Percentiles rank a stretch among this genome's conserved stretches.
These are phyloP conservation scores for Calephelis virginiensis DNA, from an alignment of 1,140 invertebrate species.

Conservation along the genomic window DNA sequence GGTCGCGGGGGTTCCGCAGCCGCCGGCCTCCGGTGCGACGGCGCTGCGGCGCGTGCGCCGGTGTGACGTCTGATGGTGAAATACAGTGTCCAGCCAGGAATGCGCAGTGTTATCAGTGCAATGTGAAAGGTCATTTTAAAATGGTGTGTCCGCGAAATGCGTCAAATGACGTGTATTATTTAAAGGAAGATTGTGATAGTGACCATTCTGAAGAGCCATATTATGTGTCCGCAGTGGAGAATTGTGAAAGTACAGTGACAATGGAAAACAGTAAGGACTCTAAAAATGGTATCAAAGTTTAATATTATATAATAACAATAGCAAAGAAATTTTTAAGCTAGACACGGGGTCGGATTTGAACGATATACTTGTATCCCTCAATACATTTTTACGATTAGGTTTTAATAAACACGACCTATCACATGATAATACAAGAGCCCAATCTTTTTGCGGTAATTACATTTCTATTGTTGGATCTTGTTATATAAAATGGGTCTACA, in stretches of 20 bases:
- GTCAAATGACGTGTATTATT: background rate
- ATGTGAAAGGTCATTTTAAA: no score
- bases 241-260: no score
- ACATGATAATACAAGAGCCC: no score
- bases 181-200: conserved; percentile 1
- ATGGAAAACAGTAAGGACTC: conserved; percentile 1
- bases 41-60: background rate
- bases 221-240: background rate
- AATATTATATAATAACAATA: conserved; percentile 1
- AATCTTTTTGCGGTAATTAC: no score
- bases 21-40: background rate
- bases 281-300: conserved; percentile 11
- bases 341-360: background rate
- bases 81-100: background rate
- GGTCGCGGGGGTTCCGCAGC: background rate
- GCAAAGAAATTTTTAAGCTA: background rate
- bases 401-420: no score
- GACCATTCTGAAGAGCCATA: background rate
- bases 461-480: no score
- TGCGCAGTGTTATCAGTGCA: no score
- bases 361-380: no score
- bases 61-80: background rate
- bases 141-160: background rate
- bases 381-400: conserved; percentile 4
- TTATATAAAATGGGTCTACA: no score